Conservation (phyloP, 2,797 vertebrate genomes). For the Phalloptychus januarius region DNA sequence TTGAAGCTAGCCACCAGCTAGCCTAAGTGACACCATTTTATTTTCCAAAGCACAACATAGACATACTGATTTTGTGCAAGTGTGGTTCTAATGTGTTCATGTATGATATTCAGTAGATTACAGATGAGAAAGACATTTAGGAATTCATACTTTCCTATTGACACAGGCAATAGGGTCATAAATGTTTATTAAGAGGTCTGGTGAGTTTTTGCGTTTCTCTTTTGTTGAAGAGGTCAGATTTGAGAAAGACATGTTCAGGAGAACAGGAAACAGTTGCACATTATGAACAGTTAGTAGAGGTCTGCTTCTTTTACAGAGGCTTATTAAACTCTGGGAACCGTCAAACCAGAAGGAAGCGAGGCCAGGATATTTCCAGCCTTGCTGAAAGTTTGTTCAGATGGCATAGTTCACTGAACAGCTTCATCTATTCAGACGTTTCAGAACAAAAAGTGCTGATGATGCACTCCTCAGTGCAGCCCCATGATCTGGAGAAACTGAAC, state of each 20-base stretch:
- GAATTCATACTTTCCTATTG: background rate
- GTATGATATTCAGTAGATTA: background rate
- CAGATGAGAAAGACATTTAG: background rate
- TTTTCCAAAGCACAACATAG: constrained; percentile 47
- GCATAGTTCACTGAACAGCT: background rate
- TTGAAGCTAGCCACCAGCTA: no score
- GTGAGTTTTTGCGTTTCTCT: constrained; percentile 12
- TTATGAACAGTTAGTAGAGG: constrained; percentile 31
- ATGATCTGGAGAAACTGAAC: background rate
- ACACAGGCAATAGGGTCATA: constrained; percentile 6
- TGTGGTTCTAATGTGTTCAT: background rate
- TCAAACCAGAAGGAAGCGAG: constrained; percentile 26
- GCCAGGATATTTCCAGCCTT: constrained; percentile 4
- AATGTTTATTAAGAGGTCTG: constrained; percentile 44
- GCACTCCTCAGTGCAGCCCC: background rate
- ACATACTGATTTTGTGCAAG: constrained; percentile 8
- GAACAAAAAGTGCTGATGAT: background rate
- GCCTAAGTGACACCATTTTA: constrained; percentile 28
- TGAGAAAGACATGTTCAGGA: constrained; percentile 36
- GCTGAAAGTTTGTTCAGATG: constrained; percentile 36
- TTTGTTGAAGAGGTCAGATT: constrained; percentile 26
- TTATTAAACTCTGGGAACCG: constrained; percentile 14
- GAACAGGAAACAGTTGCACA: constrained; percentile 33
- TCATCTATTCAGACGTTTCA: background rate
- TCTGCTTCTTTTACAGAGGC: constrained; percentile 6